phyloP scores from a whole-genome alignment of 1,140 invertebrate species.

The Dolichoris vasculosae region DNA sequence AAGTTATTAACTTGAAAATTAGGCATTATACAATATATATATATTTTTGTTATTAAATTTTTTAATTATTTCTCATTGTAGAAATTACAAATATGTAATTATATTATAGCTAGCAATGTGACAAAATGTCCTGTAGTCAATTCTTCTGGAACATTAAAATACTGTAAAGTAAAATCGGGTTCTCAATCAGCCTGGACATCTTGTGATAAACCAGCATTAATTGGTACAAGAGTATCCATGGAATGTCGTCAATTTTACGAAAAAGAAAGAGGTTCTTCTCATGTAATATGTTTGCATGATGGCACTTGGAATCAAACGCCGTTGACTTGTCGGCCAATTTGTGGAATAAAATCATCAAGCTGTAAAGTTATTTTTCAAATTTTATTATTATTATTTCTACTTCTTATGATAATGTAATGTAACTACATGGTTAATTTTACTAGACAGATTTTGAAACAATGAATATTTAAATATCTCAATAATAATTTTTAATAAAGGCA shows the following conservation, averaged over 20 bases:
- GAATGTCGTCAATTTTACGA: conserved; percentile 67
- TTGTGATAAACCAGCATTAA: conserved; percentile 60
- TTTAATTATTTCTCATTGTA: too few relatives aligned
- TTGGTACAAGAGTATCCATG: conserved; percentile 62
- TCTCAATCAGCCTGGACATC: conserved; percentile 58
- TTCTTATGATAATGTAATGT: too few relatives aligned
- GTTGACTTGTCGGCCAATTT: conserved; percentile 65
- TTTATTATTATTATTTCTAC: not conserved
- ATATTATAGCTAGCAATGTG: conserved; percentile 33
- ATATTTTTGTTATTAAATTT: too few relatives aligned
- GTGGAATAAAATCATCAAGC: conserved; percentile 51
- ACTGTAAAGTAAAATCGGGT: conserved; percentile 63
- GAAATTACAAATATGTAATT: too few relatives aligned
- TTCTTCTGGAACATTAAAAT: conserved; percentile 54
- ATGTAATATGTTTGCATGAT: conserved; percentile 66
- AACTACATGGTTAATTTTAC: too few relatives aligned
- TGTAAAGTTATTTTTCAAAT: conserved; percentile 6
- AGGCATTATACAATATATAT: too few relatives aligned
- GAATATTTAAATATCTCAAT: too few relatives aligned
- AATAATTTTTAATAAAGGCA: too few relatives aligned
- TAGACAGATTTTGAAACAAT: too few relatives aligned
- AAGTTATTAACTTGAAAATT: too few relatives aligned
- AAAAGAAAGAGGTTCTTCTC: conserved; percentile 54
- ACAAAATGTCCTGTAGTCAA: conserved; percentile 60
- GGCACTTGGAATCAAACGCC: conserved; percentile 68